phyloP scores from a whole-genome alignment of 64 coral and sea anemone species.

The Montipora sp. region DNA sequence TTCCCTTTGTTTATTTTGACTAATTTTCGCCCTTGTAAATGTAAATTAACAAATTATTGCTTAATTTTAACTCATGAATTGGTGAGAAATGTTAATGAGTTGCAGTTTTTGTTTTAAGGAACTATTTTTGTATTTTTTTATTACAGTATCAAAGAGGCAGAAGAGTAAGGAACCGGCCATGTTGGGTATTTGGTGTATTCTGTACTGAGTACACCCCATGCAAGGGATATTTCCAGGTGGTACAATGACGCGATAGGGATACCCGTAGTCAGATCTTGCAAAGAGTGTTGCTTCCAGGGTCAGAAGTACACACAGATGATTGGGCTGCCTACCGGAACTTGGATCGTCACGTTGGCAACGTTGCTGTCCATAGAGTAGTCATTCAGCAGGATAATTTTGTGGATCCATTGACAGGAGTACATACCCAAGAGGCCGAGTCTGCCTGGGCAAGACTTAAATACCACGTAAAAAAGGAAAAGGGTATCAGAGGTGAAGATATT shows the following conservation, averaged over 20 bases:
- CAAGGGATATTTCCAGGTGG: conserved; percentile 18
- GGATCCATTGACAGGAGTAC: conserved; percentile 30
- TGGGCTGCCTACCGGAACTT: conserved; percentile 14
- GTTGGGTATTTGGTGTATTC: conserved; percentile 15
- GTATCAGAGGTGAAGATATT: no score
- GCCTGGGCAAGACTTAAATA: conserved; percentile 5
- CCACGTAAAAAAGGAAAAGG: background rate
- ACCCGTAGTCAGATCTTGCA: background rate
- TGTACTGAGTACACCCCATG: background rate
- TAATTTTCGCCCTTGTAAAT: no score
- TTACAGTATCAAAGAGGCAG: conserved; percentile 7
- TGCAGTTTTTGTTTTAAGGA: background rate
- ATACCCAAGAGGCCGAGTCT: no score
- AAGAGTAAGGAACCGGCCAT: background rate
- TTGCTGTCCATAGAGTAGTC: background rate
- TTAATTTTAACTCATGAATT: background rate
- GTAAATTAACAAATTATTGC: no score
- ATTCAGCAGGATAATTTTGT: conserved; percentile 4
- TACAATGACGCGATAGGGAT: background rate
- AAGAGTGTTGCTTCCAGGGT: background rate
- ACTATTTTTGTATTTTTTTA: background rate
- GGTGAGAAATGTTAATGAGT: no score
- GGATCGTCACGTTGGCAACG: no score
- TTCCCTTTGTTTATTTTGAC: no score
- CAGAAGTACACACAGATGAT: conserved; percentile 5